Percentiles rank a stretch among this genome's conserved stretches.
phyloP scores from a whole-genome alignment of 37 sponge, comb jelly and placozoan genomes.

The Haliclona indistincta region DNA sequence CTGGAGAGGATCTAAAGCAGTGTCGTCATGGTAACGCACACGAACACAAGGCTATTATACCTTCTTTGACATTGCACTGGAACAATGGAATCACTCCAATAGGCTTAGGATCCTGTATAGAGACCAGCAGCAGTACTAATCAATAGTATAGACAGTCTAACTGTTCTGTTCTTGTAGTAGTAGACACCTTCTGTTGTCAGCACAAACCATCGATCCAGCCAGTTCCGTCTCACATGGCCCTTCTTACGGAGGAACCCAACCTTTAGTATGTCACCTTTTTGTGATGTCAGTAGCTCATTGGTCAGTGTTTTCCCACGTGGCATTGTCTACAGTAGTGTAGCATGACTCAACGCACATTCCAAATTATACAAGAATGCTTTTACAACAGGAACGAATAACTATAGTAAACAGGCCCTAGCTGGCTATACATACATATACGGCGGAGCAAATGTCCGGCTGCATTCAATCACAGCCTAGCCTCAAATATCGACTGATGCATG shows the following conservation, averaged over 20 bases:
- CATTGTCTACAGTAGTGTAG: no score
- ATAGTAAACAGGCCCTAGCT: no score
- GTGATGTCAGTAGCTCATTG: conserved; percentile 33
- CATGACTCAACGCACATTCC: no score
- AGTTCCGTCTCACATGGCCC: conserved; percentile 75
- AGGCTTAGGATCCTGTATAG: conserved; percentile 55
- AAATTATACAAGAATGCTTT: no score
- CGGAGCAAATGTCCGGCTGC: no score
- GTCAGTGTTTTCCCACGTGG: no score
- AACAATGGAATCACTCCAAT: conserved; percentile 64
- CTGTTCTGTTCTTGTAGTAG: conserved; percentile 77
- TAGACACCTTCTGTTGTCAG: conserved; percentile 79
- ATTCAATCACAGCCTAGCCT: no score
- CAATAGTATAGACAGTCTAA: conserved; percentile 12
- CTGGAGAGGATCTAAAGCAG: conserved; percentile 55
- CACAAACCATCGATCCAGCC: conserved; percentile 84
- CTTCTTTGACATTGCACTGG: conserved; percentile 61
- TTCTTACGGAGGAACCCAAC: conserved; percentile 78
- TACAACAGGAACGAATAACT: no score
- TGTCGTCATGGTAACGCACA: neutral
- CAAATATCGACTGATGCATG: no score
- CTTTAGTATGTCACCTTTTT: conserved; percentile 62
- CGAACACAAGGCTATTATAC: conserved; percentile 17
- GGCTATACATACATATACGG: no score
- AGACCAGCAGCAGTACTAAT: neutral